Evolutionary conservation across 2,888 invertebrate species (phyloP).

Genomic region (Microctonus aethiopoides): DNA sequence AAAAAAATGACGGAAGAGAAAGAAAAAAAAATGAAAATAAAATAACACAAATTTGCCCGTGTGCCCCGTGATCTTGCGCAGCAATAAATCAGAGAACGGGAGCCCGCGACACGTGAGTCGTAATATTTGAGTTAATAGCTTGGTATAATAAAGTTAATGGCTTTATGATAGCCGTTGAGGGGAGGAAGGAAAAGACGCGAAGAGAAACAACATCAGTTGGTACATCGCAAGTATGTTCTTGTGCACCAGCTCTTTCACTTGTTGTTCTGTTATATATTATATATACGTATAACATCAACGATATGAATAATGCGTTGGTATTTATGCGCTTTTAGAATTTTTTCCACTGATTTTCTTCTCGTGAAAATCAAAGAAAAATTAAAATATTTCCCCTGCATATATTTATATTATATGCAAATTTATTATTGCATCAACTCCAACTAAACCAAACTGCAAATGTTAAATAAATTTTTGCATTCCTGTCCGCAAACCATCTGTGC

Average conservation of each 20-base stretch:
- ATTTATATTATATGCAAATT: not conserved
- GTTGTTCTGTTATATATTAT: no score
- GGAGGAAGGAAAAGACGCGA: conserved; percentile 40
- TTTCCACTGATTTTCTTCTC: not conserved
- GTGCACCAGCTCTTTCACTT: conserved; percentile 23
- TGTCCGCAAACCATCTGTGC: not conserved
- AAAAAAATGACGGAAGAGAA: not conserved
- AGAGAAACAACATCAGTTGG: conserved; percentile 34
- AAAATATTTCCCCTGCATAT: not conserved
- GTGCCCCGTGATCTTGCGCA: conserved; percentile 52
- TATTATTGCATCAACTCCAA: no score
- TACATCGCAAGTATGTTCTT: conserved; percentile 26
- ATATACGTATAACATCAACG: not conserved
- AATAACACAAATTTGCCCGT: conserved; percentile 35
- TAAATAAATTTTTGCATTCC: not conserved
- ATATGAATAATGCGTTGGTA: no score
- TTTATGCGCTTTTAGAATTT: not conserved
- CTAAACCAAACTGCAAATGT: not conserved
- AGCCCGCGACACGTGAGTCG: conserved; percentile 65
- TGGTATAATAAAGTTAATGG: conserved; percentile 67
- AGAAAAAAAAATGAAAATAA: conserved; percentile 1
- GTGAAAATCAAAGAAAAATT: not conserved
- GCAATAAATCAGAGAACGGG: conserved; percentile 61
- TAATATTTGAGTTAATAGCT: conserved; percentile 67
- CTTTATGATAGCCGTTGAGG: conserved; percentile 63